Percentiles rank a stretch among this genome's conserved stretches.
phyloP scores from a whole-genome alignment of 2,113 vertebrate species.

The Gobius niger region DNA sequence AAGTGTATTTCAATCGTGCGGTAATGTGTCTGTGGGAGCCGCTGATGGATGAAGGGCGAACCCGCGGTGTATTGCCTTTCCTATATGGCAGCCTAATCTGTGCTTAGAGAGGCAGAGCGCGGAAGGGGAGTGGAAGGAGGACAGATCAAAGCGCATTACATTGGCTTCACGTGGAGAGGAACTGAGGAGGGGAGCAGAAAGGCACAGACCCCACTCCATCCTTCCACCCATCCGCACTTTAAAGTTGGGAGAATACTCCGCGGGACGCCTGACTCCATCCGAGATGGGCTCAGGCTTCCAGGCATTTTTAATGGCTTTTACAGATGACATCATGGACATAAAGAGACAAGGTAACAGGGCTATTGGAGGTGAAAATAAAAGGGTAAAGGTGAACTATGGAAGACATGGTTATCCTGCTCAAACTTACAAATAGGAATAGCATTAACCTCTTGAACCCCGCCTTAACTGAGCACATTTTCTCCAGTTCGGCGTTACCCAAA shows the following conservation, averaged over 20 bases:
- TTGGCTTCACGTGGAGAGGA: conserved; percentile 31
- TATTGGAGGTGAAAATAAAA: not conserved
- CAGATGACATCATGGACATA: not conserved
- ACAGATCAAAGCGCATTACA: conserved; percentile 44
- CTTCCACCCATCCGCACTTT: conserved; percentile 5
- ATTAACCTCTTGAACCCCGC: too few relatives aligned
- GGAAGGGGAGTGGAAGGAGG: conserved; percentile 18
- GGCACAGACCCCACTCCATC: conserved; percentile 2
- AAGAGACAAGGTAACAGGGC: not conserved
- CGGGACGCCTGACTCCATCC: conserved; percentile 29
- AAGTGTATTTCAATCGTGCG: conserved; percentile 10
- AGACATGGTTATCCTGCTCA: too few relatives aligned
- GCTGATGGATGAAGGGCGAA: conserved; percentile 30
- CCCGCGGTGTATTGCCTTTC: conserved; percentile 22
- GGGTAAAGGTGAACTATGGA: not conserved
- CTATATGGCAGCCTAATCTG: conserved; percentile 39
- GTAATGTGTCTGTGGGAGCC: not conserved
- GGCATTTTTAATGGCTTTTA: not conserved
- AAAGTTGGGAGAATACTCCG: conserved; percentile 26
- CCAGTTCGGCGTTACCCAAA: too few relatives aligned
- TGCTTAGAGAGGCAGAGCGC: conserved; percentile 22
- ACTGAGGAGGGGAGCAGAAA: conserved; percentile 13
- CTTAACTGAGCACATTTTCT: too few relatives aligned
- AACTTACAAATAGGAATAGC: too few relatives aligned
- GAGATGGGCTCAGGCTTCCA: not conserved